These are phyloP conservation scores for Lasioglossum calceatum DNA, from an alignment of 2,888 invertebrate genomes.

Conservation along the genomic window DNA sequence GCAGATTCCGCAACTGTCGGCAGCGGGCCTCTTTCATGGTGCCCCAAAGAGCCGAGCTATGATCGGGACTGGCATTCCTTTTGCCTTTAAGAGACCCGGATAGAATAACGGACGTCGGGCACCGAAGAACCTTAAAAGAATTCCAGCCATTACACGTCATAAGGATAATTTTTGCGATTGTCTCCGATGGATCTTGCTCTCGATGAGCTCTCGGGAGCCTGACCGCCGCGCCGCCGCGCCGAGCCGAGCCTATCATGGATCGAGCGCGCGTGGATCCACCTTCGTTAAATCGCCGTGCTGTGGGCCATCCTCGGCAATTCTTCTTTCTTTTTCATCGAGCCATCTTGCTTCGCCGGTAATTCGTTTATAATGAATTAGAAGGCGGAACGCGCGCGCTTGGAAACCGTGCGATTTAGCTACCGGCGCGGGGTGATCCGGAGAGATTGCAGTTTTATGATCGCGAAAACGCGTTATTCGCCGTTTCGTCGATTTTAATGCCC, in stretches of 20 bases:
- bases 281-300: conserved; percentile 70
- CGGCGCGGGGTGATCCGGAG: neutral
- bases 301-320: too few relatives aligned
- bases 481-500: neutral
- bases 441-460: neutral
- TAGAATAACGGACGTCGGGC: conserved; percentile 67
- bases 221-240: neutral
- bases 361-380: conserved; percentile 77
- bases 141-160: conserved; percentile 82
- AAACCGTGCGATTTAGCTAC: conserved; percentile 39
- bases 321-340: conserved; percentile 70
- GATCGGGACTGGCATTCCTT: conserved; percentile 81
- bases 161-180: conserved; percentile 82
- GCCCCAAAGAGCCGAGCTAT: conserved; percentile 80
- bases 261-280: conserved; percentile 8
- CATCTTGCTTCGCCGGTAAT: conserved; percentile 69
- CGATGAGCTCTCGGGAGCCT: neutral
- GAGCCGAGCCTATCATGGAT: neutral
- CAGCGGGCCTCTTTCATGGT: conserved; percentile 76
- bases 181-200: conserved; percentile 63
- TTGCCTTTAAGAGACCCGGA: conserved; percentile 78
- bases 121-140: conserved; percentile 75
- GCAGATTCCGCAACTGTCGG: conserved; percentile 77
- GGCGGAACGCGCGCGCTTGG: conserved; percentile 57
- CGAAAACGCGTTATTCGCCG: neutral